phyloP scores from a whole-genome alignment of 2,797 vertebrate species.

The Lithobates sylvaticus region DNA sequence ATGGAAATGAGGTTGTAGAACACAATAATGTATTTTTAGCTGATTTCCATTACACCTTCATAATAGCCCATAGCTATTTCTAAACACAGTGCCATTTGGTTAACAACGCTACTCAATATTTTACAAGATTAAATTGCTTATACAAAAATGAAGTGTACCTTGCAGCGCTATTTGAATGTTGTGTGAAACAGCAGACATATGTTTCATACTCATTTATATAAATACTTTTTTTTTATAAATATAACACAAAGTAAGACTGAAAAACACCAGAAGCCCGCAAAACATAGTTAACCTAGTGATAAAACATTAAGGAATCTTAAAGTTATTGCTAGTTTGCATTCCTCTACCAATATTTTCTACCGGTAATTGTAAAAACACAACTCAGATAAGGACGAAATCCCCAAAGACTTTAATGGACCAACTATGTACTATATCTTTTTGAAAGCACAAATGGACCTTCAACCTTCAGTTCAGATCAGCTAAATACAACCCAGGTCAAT shows the following conservation, averaged over 20 bases:
- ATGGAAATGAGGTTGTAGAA: constrained; percentile 44
- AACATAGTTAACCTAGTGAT: constrained; percentile 1
- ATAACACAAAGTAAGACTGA: constrained; percentile 15
- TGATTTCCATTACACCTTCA: constrained; percentile 36
- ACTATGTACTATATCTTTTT: too few relatives aligned
- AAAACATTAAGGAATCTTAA: not conserved
- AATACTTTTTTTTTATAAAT: constrained; percentile 16
- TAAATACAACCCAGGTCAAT: too few relatives aligned
- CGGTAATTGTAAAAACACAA: too few relatives aligned
- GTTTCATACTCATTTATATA: constrained; percentile 13
- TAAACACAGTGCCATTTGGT: constrained; percentile 45
- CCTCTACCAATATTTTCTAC: too few relatives aligned
- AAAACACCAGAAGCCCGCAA: not conserved
- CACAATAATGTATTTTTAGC: constrained; percentile 47
- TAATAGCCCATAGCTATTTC: constrained; percentile 43
- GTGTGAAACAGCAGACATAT: constrained; percentile 28
- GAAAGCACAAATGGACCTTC: too few relatives aligned
- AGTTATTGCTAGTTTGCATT: not conserved
- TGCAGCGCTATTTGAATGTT: constrained; percentile 34
- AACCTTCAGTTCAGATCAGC: too few relatives aligned
- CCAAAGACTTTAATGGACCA: too few relatives aligned
- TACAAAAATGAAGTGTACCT: constrained; percentile 45
- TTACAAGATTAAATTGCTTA: constrained; percentile 41
- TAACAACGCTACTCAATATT: constrained; percentile 53
- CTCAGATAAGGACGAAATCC: too few relatives aligned